phyloP scores from a whole-genome alignment of 2,888 invertebrate genomes.

The Adelphocoris suturalis region DNA sequence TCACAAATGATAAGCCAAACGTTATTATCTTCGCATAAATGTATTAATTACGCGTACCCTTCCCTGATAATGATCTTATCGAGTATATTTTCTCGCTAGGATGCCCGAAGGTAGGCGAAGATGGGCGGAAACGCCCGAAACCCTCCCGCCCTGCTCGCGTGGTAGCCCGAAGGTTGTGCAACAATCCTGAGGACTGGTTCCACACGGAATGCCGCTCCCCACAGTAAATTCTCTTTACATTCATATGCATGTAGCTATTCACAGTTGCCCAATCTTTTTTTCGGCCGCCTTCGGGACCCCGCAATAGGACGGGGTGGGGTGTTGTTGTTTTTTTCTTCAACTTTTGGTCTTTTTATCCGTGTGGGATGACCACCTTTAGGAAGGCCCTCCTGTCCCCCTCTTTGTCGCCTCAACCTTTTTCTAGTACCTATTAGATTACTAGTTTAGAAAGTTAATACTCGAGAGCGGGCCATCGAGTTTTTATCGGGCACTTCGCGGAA shows the following conservation, averaged over 20 bases:
- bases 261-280: conserved; percentile 70
- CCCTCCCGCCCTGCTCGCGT: conserved; percentile 28
- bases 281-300: conserved; percentile 5
- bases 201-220: conserved; percentile 65
- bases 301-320: background rate
- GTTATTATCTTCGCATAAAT: too few species aligned
- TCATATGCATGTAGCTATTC: conserved; percentile 72
- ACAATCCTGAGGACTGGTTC: conserved; percentile 51
- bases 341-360: background rate
- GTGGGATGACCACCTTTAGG: conserved; percentile 56
- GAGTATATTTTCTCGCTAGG: background rate
- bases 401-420: conserved; percentile 62
- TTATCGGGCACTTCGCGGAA: conserved; percentile 30
- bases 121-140: conserved; percentile 1
- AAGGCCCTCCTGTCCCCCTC: conserved; percentile 46
- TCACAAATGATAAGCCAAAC: too few species aligned
- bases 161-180: conserved; percentile 47
- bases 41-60: too few species aligned
- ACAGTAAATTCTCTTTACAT: conserved; percentile 72
- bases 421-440: conserved; percentile 64
- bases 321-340: background rate
- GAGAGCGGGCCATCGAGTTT: background rate
- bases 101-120: background rate
- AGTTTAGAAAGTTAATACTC: conserved; percentile 64
- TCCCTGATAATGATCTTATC: background rate